phyloP scores from a whole-genome alignment of 1,140 invertebrate species.

The Bombus turneri region DNA sequence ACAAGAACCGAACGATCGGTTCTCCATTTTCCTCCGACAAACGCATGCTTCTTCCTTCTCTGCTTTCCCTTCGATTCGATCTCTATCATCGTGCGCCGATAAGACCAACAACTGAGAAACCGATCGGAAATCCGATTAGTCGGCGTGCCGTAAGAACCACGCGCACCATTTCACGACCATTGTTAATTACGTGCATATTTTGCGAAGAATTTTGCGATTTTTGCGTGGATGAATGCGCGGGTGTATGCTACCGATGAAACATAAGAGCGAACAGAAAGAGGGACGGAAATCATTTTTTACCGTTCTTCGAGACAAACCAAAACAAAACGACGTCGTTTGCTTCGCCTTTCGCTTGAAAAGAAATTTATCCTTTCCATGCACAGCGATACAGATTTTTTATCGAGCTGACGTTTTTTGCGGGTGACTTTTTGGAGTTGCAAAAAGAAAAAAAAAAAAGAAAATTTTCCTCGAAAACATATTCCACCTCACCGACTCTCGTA shows the following conservation, averaged over 20 bases:
- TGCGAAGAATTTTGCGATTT: slow-evolving; percentile 68
- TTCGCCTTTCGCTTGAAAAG: slow-evolving; percentile 2
- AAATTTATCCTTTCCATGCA: neutral
- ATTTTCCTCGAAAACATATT: slow-evolving; percentile 67
- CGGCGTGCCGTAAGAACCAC: neutral
- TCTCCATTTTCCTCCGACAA: neutral
- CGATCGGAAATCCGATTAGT: slow-evolving; percentile 13
- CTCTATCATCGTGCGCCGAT: neutral
- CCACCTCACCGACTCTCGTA: slow-evolving; percentile 54
- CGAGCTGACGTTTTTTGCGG: slow-evolving; percentile 73
- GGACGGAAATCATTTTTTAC: slow-evolving; percentile 23
- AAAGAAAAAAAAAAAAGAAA: slow-evolving; percentile 56
- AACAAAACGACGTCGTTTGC: neutral
- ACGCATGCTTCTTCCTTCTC: slow-evolving; percentile 43
- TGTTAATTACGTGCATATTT: slow-evolving; percentile 53
- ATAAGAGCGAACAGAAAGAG: slow-evolving; percentile 27
- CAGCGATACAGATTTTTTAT: slow-evolving; percentile 58
- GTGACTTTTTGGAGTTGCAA: slow-evolving; percentile 70
- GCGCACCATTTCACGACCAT: slow-evolving; percentile 23
- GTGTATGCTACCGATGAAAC: slow-evolving; percentile 60
- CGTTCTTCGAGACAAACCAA: neutral
- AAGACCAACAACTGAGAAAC: slow-evolving; percentile 12
- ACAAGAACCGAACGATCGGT: slow-evolving; percentile 18
- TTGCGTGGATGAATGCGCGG: slow-evolving; percentile 67
- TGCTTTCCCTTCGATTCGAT: slow-evolving; percentile 41